Evolutionary conservation across 2,113 vertebrate genomes (phyloP).

Genomic region (Parotia lawesii): DNA sequence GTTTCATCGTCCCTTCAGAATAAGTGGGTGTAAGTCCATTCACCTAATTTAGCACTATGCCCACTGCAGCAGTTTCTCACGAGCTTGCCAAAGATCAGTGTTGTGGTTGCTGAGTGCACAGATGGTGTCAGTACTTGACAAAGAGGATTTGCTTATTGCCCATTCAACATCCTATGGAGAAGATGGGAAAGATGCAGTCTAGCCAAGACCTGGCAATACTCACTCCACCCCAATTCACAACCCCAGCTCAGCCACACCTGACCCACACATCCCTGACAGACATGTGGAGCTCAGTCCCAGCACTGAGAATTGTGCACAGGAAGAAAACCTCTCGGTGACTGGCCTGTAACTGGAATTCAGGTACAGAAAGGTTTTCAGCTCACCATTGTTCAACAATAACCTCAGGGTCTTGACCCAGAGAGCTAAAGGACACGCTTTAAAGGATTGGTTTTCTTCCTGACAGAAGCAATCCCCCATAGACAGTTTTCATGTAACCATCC

Average conservation of each 20-base stretch:
- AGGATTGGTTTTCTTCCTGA: neutral
- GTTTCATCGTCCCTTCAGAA: neutral
- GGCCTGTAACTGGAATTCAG: neutral
- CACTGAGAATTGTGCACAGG: neutral
- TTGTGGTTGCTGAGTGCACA: neutral
- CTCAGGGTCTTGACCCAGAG: neutral
- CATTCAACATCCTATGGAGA: accelerated
- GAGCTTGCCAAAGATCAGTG: neutral
- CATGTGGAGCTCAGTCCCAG: neutral
- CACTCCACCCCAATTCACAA: neutral
- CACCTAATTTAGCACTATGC: neutral
- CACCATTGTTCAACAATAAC: neutral
- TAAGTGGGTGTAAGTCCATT: neutral
- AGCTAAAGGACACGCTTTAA: neutral
- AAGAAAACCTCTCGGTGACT: neutral
- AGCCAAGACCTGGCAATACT: no score
- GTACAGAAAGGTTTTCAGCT: neutral
- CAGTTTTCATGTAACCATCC: neutral
- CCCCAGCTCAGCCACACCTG: neutral
- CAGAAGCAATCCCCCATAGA: neutral
- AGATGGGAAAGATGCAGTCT: neutral
- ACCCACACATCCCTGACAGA: neutral
- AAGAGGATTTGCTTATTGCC: neutral
- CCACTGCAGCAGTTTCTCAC: neutral
- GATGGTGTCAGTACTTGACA: neutral